Base-by-base conservation (phyloP, 2,888 invertebrate genomes). In the Napeogenes sylphis region DNA sequence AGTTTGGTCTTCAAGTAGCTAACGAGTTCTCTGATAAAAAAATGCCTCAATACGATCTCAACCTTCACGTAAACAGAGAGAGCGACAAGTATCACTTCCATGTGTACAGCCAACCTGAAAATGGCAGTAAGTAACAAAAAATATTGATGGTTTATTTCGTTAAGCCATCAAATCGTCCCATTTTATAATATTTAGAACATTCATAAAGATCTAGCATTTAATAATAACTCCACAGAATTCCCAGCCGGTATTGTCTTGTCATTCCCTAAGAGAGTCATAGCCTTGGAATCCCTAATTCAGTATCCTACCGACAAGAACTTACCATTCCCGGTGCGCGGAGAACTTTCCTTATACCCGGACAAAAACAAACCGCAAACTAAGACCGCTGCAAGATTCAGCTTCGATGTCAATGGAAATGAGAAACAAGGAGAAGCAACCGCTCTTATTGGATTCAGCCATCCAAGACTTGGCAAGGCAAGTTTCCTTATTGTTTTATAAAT, bases 21-120 rank as follows among this genome's bases (percentile, higher is more conserved):
- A 94, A 93, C 35, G 92, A 92, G 58, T 90, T 92, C 2, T 92
- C 93, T 2, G 92, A 92, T 58, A 88, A 91, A 54, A 84, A 90
- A 35, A 81, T 92, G 45, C 89, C 92, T 4, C 94, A 94, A 71
- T 94, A 95, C 78, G 92, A 92, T 57, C 86, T 95, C 13, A 94
- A 95, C 75, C 84, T 95, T n/a, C 94, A 94, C 74, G 91, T 96
- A 70, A 93, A 94, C 73, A 92, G 93, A 68, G 93, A 93, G 42
- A 93, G 94, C 69, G 91, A 92, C 68, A 95, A 95, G 71, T 96
- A 95, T 80, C 93, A 94, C 69, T 91, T 95, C 61, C 92, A 93
- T 62, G 81, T 93, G 0, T 94, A 94, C 80, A 79, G 93, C 62
- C 92, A 94, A 58, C 93, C 94, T 0, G 92, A 92, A 12, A 87